Evolutionary conservation across 2,888 invertebrate species (phyloP), one percentile per base, ranked within the genome.

Genomic region (Sussaba pulchella): DNA sequence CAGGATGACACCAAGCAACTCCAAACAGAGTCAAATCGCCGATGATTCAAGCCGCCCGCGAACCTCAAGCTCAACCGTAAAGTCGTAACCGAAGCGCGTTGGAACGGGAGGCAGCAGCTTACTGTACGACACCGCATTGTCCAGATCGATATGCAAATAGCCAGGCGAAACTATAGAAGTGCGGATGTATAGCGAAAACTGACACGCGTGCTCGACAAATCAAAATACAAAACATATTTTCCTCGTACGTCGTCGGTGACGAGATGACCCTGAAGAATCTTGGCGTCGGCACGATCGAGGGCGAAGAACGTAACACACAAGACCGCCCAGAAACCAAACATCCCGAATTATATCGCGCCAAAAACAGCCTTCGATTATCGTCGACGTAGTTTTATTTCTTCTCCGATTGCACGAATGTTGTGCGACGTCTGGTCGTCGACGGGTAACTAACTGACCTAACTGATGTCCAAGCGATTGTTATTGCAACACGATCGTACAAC

Each of bases 181-280:
- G 54, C 54, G 8, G 14, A 31, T 26, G 43, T n/a, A 24, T 31
- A 3, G 50, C 31, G 8, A 10, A 19, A 66, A 50, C 6, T 5
- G 10, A 21, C 39, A 17, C 0, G 52, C 41, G 67, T 52, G 17
- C 5, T 41, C 5, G 1, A 21, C 8, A 21, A 57, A 26, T 31
- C 26, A 47, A 59, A 74, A 59, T n/a, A 39, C 6, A 50, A 47
- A 19, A 14, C 14, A 21, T 39, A 36, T 45, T n/a, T n/a, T 17
- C 12, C 39, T 36, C 66, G 70, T 88, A 89, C 89, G 82, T 88
- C 73, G 57, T 80, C 78, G 73, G 89, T 89, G 36, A 87, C 41
- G 43, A 89, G 83, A 17, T 82, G 84, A 17, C 89, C 89, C 61
- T 59, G 85, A 67, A 89, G 87, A 82, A 88, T 87, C 80, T 84